These are phyloP conservation scores for Lobophora halterata DNA, from an alignment of 2,888 invertebrate genomes.

Conservation along the genomic window DNA sequence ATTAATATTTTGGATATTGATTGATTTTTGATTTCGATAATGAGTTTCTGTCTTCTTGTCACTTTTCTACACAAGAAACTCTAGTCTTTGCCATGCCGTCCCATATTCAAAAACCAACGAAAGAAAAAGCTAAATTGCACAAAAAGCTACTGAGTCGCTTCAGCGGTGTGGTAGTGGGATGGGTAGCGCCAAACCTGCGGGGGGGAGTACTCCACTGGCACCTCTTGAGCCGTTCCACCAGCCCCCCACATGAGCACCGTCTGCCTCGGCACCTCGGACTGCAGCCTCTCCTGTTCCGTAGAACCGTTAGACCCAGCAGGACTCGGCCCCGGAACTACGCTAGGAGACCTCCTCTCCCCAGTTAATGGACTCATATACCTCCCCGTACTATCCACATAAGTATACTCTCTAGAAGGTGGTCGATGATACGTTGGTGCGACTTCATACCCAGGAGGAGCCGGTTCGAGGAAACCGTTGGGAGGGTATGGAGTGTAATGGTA, in stretches of 20 bases:
- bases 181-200: slow-evolving; percentile 79
- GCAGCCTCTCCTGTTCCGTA: slow-evolving; percentile 65
- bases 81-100: slow-evolving; percentile 1
- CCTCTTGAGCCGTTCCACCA: slow-evolving; percentile 69
- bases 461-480: slow-evolving; percentile 91
- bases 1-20: too few species aligned
- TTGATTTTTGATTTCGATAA: too few species aligned
- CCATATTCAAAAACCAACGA: slow-evolving; percentile 2
- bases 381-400: slow-evolving; percentile 80
- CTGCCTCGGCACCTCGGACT: slow-evolving; percentile 86
- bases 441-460: slow-evolving; percentile 82
- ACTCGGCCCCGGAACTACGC: slow-evolving; percentile 75
- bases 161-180: slow-evolving; percentile 76
- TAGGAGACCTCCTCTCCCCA: slow-evolving; percentile 83
- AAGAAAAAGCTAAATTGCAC: slow-evolving; percentile 45
- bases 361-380: slow-evolving; percentile 82
- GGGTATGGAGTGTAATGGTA: slow-evolving; percentile 89
- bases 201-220: slow-evolving; percentile 71
- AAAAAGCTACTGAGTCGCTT: slow-evolving; percentile 69
- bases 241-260: slow-evolving; percentile 97
- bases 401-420: slow-evolving; percentile 79
- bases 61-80: too few species aligned
- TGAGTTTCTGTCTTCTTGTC: too few species aligned
- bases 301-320: slow-evolving; percentile 71
- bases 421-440: slow-evolving; percentile 84